phyloP scores from a whole-genome alignment of 2,797 vertebrate genomes.

The Sebastes diaconus region DNA sequence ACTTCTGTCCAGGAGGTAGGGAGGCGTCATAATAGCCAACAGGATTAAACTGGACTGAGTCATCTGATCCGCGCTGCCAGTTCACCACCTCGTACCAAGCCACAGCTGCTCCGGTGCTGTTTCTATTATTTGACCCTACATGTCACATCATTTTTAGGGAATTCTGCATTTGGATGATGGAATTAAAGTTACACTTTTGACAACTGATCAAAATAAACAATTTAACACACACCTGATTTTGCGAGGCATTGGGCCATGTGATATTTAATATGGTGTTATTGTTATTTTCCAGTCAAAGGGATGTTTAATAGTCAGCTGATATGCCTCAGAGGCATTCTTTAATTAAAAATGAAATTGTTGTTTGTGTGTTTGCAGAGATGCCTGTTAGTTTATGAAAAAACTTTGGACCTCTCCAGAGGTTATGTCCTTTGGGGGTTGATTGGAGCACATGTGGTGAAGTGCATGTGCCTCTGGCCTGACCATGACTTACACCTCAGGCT shows the following conservation, averaged over 20 bases:
- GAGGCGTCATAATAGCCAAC: slow-evolving; percentile 81
- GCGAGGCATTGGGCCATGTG: slow-evolving; percentile 33
- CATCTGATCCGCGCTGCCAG: slow-evolving; percentile 74
- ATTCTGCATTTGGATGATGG: slow-evolving; percentile 3
- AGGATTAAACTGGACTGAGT: slow-evolving; percentile 71
- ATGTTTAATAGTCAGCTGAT: slow-evolving; percentile 40
- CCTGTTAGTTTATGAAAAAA: slow-evolving; percentile 43
- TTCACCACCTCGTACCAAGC: slow-evolving; percentile 81
- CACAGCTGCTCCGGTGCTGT: slow-evolving; percentile 67
- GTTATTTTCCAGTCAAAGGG: slow-evolving; percentile 55
- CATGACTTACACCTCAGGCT: slow-evolving; percentile 17
- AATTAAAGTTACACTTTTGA: slow-evolving; percentile 64
- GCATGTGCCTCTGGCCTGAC: slow-evolving; percentile 26
- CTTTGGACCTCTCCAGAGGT: slow-evolving; percentile 9
- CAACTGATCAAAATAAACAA: slow-evolving; percentile 63
- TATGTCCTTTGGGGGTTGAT: slow-evolving; percentile 29
- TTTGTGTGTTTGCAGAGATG: slow-evolving; percentile 49
- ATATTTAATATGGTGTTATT: slow-evolving; percentile 70
- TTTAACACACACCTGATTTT: slow-evolving; percentile 39
- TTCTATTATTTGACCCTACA: neutral
- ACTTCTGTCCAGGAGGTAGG: slow-evolving; percentile 65
- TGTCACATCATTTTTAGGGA: neutral
- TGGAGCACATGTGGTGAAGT: slow-evolving; percentile 31
- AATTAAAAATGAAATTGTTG: slow-evolving; percentile 68
- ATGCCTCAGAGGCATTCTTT: slow-evolving; percentile 41